phyloP scores from a whole-genome alignment of 2,113 vertebrate species.

The Formicarius rufipectus region DNA sequence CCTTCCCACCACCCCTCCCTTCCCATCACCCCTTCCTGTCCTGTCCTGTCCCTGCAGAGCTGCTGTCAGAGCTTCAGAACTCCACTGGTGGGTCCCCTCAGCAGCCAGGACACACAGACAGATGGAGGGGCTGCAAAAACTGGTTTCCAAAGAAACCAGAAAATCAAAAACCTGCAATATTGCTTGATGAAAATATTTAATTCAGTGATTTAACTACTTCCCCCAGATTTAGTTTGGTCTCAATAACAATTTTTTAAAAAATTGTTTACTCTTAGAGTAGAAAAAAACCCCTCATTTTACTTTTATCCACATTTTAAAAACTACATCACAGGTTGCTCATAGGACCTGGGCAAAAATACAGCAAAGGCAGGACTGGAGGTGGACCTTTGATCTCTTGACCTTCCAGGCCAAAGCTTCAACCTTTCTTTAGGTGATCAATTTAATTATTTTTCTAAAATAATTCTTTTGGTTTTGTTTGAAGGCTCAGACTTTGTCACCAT shows the following conservation, averaged over 20 bases:
- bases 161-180: neutral
- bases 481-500: neutral
- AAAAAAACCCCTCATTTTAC: neutral
- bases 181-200: neutral
- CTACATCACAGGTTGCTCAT: fast-evolving
- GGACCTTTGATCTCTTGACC: neutral
- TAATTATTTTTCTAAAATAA: neutral
- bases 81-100: neutral
- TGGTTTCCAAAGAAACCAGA: conserved; percentile 20
- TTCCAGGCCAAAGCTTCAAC: neutral
- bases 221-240: neutral
- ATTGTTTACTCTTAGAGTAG: neutral
- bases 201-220: neutral
- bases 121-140: neutral
- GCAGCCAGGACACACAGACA: neutral
- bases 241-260: neutral
- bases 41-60: neutral
- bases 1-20: too few species aligned
- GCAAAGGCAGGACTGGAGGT: neutral
- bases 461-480: neutral
- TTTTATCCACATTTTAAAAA: neutral
- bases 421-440: neutral
- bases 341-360: neutral
- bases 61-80: neutral
- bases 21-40: neutral